Evolutionary conservation across 2,797 vertebrate genomes (phyloP), one percentile per base, ranked within the genome.

Genomic region (Enteromius radiatus): DNA sequence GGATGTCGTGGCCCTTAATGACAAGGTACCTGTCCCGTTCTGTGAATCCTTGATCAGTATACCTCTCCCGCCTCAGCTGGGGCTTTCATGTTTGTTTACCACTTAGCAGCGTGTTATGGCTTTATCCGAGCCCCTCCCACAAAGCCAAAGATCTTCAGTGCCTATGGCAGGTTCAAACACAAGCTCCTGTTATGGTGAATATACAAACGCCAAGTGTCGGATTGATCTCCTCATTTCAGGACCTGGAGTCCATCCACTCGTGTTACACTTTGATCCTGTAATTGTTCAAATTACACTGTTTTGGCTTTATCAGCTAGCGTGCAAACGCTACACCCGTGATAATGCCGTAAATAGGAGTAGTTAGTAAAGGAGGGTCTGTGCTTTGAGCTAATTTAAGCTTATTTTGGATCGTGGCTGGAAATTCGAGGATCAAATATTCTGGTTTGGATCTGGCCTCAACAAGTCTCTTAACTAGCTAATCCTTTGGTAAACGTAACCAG

Each of bases 61-160:
- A 69, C 38, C n/a, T 88, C 90, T 92, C 84, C 82, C 69, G 89
- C 91, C 92, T 90, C 88, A 89, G 84, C 59, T 88, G 77, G 76
- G 91, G 90, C 93, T 95, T 95, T 95, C 92, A 95, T 95, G 91
- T 94, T 68, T 63, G 90, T 69, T 86, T 90, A 88, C 84, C 87
- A 61, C 64, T 83, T 83, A 83, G 73, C 80, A 84, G 87, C 87
- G 78, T 81, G 88, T 84, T 52, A 92, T 89, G 89, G 82, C 89
- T 92, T 86, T 91, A 91, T 91, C 92, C 92, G 91, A 88, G 90
- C 89, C 89, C 83, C 86, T 85, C 90, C 91, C 92, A 92, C 92
- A 92, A 91, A 43, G 74, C 28, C 47, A 36, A 47, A 82, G 49
- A 77, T 81, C 52, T 84, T 61, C 38, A 81, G 49, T 80, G 49